A percentile compares a stretch with the other conserved stretches of the same genome.
Evolutionary conservation across 2,113 vertebrate genomes (phyloP).

Genomic region (Tetraodon nigroviridis): DNA sequence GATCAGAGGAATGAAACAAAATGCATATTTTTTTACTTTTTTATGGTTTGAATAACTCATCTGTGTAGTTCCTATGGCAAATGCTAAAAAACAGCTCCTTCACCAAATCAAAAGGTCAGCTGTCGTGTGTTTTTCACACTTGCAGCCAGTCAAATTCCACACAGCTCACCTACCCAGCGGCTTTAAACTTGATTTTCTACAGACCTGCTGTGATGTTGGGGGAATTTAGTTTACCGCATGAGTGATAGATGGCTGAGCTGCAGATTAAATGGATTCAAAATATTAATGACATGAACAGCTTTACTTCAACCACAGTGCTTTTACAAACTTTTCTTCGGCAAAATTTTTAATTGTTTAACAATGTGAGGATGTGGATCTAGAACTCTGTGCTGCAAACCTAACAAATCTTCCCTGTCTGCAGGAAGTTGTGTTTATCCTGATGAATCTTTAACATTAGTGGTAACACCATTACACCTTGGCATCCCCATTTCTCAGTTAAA

Average conservation of each 20-base stretch:
- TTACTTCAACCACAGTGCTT: slow-evolving; percentile 6
- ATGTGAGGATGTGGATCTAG: slow-evolving; percentile 4
- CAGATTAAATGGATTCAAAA: slow-evolving; percentile 53
- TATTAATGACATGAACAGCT: slow-evolving; percentile 44
- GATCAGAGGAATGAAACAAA: neutral
- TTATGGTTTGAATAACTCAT: neutral
- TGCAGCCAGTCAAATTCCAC: slow-evolving; percentile 27
- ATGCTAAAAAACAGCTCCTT: neutral
- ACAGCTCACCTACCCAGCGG: slow-evolving; percentile 19
- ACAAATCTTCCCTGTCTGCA: too few relatives aligned
- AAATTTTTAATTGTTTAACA: slow-evolving; percentile 61
- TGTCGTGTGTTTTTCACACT: slow-evolving; percentile 14
- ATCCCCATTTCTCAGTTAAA: too few relatives aligned
- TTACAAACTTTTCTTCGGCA: neutral
- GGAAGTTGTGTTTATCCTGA: too few relatives aligned
- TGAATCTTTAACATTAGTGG: too few relatives aligned
- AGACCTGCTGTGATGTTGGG: slow-evolving; percentile 30
- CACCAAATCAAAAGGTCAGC: slow-evolving; percentile 11
- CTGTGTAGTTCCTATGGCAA: neutral
- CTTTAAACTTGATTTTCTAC: slow-evolving; percentile 43
- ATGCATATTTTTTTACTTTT: neutral
- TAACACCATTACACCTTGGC: too few relatives aligned
- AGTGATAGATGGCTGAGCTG: slow-evolving; percentile 45
- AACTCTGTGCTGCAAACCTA: too few relatives aligned
- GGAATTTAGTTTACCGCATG: slow-evolving; percentile 25